Evolutionary conservation across 1,140 invertebrate genomes (phyloP), one percentile per base, ranked within the genome.

Genomic region (Zophobas morio): DNA sequence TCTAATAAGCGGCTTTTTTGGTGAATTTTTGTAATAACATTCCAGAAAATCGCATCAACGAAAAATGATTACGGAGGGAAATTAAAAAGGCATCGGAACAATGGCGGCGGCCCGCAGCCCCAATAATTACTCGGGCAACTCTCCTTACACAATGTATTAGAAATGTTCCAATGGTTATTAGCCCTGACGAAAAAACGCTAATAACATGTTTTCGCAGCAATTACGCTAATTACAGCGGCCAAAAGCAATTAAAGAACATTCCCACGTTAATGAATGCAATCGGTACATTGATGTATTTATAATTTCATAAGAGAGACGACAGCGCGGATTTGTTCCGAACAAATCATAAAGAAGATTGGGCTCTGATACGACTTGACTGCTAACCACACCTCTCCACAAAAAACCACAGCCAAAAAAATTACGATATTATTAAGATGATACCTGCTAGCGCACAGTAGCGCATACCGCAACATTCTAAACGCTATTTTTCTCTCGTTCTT

Each of bases 161-260:
- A 73, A 54, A 56, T 56, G 39, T 73, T 51, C 35, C 32, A 6
- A 72, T 51, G 40, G 42, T 72, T 39, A 73, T 73, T 73, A 73
- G 71, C 39, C 49, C 54, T 73, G 51, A 73, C 49, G 36, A 72
- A 73, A 73, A 73, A 54, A 72, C 32, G 8, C 51, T 73, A 73
- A 73, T 73, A 54, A 73, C 34, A 73, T 73, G 71, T 73, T 73
- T 73, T 73, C 71, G 71, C 54, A 42, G 71, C 71, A 73, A 73
- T 73, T 73, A 73, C 71, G 49, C 37, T 73, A 73, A 73, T 73
- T 73, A 73, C 54, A 53, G 70, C 51, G 47, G 35, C 47, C 46
- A 72, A 72, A 56, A 73, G 71, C 71, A 73, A 73, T 73, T 73
- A 73, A 73, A 72, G 49, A 54, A 73, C 71, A 54, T 73, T 73